Conservation (phyloP, 2,888 invertebrate species). For the Alsophila aescularia region DNA sequence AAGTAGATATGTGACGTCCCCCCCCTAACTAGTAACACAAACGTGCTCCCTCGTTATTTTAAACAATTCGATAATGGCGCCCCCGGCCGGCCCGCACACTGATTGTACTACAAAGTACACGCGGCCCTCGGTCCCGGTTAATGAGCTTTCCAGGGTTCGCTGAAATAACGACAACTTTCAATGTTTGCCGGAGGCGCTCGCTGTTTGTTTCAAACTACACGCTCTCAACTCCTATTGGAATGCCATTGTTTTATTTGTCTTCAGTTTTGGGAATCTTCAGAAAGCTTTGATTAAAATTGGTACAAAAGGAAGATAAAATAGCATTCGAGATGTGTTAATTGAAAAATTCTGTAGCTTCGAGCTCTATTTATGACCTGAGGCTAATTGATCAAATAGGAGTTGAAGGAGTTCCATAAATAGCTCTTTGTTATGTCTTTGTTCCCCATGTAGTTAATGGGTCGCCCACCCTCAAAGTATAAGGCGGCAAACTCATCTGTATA, state of each 20-base stretch:
- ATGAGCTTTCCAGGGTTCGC: slow-evolving; percentile 65
- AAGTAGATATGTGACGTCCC: slow-evolving; percentile 16
- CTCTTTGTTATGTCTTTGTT: not conserved
- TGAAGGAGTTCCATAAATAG: slow-evolving; percentile 33
- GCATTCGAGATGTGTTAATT: slow-evolving; percentile 26
- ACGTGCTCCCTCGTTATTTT: slow-evolving; percentile 76
- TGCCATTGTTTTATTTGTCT: slow-evolving; percentile 2
- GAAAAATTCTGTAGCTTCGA: slow-evolving; percentile 15
- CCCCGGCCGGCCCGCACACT: slow-evolving; percentile 53
- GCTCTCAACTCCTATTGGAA: slow-evolving; percentile 4
- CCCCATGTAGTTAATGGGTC: not conserved
- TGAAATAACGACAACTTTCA: slow-evolving; percentile 59
- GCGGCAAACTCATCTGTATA: slow-evolving; percentile 32
- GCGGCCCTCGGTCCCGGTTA: slow-evolving; percentile 59
- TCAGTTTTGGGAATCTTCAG: not conserved
- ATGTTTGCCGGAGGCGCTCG: slow-evolving; percentile 64
- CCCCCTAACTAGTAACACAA: slow-evolving; percentile 52
- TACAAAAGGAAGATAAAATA: not conserved
- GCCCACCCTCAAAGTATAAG: not conserved
- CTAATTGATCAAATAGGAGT: slow-evolving; percentile 26
- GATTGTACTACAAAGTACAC: slow-evolving; percentile 66
- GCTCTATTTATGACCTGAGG: slow-evolving; percentile 28
- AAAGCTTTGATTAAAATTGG: not conserved
- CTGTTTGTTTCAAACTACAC: slow-evolving; percentile 35
- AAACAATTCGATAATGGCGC: slow-evolving; percentile 80